Evolutionary conservation across 2,113 vertebrate genomes (phyloP).

Genomic region (Halcyon malimbica): DNA sequence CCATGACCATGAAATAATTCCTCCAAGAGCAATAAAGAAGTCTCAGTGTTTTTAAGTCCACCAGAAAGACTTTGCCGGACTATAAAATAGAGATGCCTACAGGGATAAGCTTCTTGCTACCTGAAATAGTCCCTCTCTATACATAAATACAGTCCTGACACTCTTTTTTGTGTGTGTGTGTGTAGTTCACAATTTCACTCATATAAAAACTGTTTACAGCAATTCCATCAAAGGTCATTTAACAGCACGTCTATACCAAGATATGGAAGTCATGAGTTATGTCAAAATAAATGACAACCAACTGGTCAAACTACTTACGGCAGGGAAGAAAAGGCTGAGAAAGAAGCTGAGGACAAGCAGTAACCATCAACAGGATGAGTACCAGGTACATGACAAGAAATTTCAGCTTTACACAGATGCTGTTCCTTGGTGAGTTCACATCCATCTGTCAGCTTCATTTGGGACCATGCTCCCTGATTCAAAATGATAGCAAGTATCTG

Average conservation of each 20-base stretch:
- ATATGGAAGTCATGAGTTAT: neutral
- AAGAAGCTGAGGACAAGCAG: neutral
- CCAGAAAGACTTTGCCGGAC: neutral
- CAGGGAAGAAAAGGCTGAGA: neutral
- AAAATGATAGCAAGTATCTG: slow-evolving; percentile 39
- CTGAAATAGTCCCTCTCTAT: neutral
- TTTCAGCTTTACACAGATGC: neutral
- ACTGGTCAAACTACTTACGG: neutral
- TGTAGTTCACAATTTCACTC: neutral
- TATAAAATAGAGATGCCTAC: neutral
- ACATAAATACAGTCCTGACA: neutral
- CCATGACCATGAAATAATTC: neutral
- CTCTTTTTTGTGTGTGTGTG: neutral
- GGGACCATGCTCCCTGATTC: neutral
- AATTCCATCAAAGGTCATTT: neutral
- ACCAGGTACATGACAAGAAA: neutral
- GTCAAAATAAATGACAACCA: slow-evolving; percentile 10
- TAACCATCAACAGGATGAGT: neutral
- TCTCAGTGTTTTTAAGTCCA: neutral
- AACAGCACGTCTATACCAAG: neutral
- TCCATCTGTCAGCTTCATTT: slow-evolving; percentile 22
- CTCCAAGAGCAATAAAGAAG: neutral
- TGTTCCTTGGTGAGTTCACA: neutral
- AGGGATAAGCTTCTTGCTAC: neutral
- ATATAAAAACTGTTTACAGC: neutral